phyloP scores from a whole-genome alignment of 1,140 invertebrate genomes.

The Caenorhabditis brenneri region DNA sequence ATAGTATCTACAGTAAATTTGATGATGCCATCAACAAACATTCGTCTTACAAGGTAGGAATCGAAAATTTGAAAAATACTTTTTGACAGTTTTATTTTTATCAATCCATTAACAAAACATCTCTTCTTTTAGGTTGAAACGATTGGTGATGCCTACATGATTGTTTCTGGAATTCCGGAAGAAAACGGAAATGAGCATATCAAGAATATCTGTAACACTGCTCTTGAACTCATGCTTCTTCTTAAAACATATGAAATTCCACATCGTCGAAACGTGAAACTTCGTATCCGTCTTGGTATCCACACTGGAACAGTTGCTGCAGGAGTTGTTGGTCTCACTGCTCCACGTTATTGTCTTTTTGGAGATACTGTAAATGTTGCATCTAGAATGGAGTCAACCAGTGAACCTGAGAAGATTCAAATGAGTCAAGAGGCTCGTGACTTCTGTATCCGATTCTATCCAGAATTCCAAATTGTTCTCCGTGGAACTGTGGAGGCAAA shows the following conservation, averaged over 20 bases:
- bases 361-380: conserved; percentile 82
- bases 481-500: conserved; percentile 46
- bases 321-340: conserved; percentile 54
- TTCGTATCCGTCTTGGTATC: conserved; percentile 59
- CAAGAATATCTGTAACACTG: conserved; percentile 63
- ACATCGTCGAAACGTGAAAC: conserved; percentile 52
- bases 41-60: conserved; percentile 72
- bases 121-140: too few relatives aligned
- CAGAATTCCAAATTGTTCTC: conserved; percentile 37
- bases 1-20: conserved; percentile 72
- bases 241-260: conserved; percentile 63
- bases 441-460: conserved; percentile 33
- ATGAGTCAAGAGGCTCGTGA: conserved; percentile 35
- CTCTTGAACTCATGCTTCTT: conserved; percentile 67
- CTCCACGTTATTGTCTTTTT: conserved; percentile 76
- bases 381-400: conserved; percentile 55
- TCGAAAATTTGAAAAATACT: too few relatives aligned
- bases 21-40: conserved; percentile 70
- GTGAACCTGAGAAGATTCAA: conserved; percentile 48
- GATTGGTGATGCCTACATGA: conserved; percentile 65
- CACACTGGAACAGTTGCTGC: conserved; percentile 55
- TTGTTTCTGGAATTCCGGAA: conserved; percentile 68
- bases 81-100: too few relatives aligned
- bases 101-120: too few relatives aligned
- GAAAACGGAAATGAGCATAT: conserved; percentile 64